Percentiles rank a stretch among this genome's conserved stretches.
Evolutionary conservation across 2,888 invertebrate genomes (phyloP).

Genomic region (Leucophenga montana): DNA sequence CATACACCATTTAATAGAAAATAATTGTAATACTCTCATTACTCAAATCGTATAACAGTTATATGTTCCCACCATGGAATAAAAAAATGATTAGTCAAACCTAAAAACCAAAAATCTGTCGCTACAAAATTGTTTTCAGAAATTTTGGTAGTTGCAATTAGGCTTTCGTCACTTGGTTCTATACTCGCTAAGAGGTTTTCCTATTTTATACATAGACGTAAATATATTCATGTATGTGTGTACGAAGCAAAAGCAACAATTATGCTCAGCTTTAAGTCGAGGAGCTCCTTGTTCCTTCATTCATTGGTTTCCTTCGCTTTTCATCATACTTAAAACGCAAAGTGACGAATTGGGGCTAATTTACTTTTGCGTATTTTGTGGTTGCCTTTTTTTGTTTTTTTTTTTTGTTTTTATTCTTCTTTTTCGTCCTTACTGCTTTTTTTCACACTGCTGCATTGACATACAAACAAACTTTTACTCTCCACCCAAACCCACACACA

Average conservation of each 20-base stretch:
- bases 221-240: background rate
- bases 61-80: no score
- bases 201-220: background rate
- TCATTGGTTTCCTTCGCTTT: background rate
- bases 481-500: background rate
- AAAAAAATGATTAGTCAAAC: no score
- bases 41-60: no score
- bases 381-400: background rate
- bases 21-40: no score
- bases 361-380: constrained; percentile 39
- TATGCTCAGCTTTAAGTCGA: constrained; percentile 46
- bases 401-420: background rate
- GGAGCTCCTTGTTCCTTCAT: background rate
- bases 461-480: background rate
- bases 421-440: background rate
- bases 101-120: no score
- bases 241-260: constrained; percentile 55
- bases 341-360: constrained; percentile 61
- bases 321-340: constrained; percentile 43
- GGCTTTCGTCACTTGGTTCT: no score
- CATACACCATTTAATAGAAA: no score
- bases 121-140: no score
- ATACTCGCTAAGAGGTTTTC: no score
- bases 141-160: no score
- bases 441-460: background rate